A percentile compares a stretch with the other conserved stretches of the same genome.
phyloP scores from a whole-genome alignment of 2,113 vertebrate genomes.

The Ptychochromis oligacanthus region DNA sequence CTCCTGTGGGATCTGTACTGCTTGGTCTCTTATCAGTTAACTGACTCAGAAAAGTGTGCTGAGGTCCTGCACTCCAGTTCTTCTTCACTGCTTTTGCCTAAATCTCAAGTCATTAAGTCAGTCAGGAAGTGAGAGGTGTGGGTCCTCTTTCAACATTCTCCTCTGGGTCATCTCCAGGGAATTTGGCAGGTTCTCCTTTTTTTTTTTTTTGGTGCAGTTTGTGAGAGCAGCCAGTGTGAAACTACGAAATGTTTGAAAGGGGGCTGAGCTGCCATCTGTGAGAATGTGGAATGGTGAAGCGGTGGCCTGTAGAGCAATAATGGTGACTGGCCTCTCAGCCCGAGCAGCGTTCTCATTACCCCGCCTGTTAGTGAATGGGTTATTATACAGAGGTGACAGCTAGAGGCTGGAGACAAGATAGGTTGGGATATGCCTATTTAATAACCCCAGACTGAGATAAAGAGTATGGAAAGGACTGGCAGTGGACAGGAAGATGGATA shows the following conservation, averaged over 20 bases:
- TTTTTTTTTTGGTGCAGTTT: background rate
- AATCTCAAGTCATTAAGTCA: conserved; percentile 5
- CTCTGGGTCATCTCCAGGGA: background rate
- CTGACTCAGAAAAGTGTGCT: background rate
- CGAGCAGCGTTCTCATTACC: conserved; percentile 42
- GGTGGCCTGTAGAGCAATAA: conserved; percentile 39
- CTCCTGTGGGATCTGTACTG: background rate
- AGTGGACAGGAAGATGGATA: conserved; percentile 39
- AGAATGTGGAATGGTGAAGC: conserved; percentile 35
- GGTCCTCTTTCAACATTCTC: background rate
- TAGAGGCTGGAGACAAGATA: conserved; percentile 47
- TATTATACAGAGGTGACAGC: conserved; percentile 49
- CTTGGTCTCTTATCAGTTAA: background rate
- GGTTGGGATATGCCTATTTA: conserved; percentile 35
- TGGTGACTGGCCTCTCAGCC: conserved; percentile 40
- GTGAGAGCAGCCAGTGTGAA: conserved; percentile 11
- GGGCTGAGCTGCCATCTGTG: conserved; percentile 9
- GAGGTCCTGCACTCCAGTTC: background rate
- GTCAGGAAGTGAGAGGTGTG: background rate
- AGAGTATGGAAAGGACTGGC: conserved; percentile 19
- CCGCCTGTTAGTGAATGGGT: conserved; percentile 44
- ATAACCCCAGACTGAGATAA: conserved; percentile 35
- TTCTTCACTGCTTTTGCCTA: background rate
- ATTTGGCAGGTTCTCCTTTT: background rate
- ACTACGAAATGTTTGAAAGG: background rate